Evolutionary conservation across 2,113 vertebrate genomes (phyloP).

Genomic region (Cavia porcellus): DNA sequence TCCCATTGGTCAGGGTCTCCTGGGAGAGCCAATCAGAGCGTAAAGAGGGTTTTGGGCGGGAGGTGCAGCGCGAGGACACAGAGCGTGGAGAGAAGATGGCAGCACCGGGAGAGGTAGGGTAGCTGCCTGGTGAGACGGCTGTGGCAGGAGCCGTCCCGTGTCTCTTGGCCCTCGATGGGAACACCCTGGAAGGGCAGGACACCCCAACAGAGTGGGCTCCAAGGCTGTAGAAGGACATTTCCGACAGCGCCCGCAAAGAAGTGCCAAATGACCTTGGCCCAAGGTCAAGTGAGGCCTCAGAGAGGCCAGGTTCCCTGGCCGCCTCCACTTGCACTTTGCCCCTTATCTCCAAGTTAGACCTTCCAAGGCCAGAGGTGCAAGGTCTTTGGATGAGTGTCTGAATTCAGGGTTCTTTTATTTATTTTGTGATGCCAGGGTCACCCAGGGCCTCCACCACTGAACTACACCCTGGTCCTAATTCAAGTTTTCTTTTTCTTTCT

Average conservation of each 20-base stretch:
- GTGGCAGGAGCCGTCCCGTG: rapidly evolving
- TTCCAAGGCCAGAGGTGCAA: not conserved
- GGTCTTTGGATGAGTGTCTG: not conserved
- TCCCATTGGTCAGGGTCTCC: conserved; percentile 72
- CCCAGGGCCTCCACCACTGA: not conserved
- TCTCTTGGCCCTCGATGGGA: rapidly evolving
- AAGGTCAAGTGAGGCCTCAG: rapidly evolving
- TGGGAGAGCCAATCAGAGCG: conserved; percentile 70
- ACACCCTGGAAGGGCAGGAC: not conserved
- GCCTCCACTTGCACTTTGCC: not conserved
- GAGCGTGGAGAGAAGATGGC: not conserved
- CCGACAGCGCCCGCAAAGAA: not conserved
- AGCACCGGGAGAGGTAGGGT: rapidly evolving
- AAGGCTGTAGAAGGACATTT: rapidly evolving
- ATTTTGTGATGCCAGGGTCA: too few species aligned
- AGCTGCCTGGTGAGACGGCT: rapidly evolving
- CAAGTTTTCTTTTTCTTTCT: too few species aligned
- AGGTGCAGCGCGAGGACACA: conserved; percentile 47
- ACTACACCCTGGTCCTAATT: not conserved
- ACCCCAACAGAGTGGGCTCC: not conserved
- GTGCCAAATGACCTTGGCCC: not conserved
- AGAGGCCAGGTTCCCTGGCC: not conserved
- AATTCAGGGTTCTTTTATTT: not conserved
- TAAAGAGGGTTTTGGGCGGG: conserved; percentile 66
- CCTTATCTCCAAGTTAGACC: not conserved